Evolutionary conservation across 92 coral and sea anemone genomes (phyloP).

Genomic region (Paragorgia papillata): DNA sequence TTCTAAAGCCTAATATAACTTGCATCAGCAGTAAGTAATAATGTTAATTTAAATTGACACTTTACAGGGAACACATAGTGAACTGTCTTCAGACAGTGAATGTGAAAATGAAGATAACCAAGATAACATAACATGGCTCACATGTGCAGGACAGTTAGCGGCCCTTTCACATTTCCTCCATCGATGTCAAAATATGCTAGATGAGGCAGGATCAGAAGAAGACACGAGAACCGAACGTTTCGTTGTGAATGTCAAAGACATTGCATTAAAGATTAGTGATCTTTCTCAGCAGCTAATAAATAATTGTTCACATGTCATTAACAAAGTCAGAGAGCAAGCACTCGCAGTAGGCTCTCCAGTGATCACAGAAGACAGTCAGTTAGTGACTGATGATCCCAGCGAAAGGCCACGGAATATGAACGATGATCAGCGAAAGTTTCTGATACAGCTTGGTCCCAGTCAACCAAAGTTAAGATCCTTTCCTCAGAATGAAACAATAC

Average conservation of each 20-base stretch:
- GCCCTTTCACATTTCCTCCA: conserved; percentile 21
- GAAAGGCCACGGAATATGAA: no score
- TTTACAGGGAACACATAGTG: conserved; percentile 17
- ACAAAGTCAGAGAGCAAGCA: conserved; percentile 28
- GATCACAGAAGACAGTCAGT: no score
- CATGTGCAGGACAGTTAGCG: conserved; percentile 40
- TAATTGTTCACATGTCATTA: conserved; percentile 20
- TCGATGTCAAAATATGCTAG: conserved; percentile 29
- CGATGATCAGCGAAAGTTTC: no score
- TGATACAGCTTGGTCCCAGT: no score
- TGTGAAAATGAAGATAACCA: background rate
- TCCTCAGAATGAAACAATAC: no score
- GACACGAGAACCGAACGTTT: conserved; percentile 21
- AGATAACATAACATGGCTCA: conserved; percentile 38
- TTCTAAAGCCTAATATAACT: background rate
- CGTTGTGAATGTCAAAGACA: background rate
- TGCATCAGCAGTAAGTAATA: background rate
- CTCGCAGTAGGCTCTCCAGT: no score
- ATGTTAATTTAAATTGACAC: background rate
- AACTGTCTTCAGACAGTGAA: conserved; percentile 19
- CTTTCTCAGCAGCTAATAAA: conserved; percentile 29
- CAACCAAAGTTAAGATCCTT: no score
- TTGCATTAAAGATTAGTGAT: conserved; percentile 22
- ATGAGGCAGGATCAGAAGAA: conserved; percentile 18
- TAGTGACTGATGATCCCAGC: no score